Evolutionary conservation across 2,888 invertebrate species (phyloP), one percentile per base, ranked within the genome.

Genomic region (Ophion costatus): DNA sequence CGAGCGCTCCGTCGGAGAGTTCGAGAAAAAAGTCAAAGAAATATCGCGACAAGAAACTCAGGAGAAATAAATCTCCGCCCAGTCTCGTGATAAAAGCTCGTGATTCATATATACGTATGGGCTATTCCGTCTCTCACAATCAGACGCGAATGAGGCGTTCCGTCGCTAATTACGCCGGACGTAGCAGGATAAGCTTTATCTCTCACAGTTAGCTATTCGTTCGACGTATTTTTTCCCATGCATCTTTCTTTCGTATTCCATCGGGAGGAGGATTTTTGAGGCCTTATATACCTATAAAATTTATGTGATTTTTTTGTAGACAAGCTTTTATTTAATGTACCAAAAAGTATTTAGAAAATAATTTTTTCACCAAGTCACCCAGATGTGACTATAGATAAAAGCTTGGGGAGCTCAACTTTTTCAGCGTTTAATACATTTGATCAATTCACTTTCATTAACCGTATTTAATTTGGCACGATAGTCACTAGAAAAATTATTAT

Each of bases 21-120:
- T 78, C 22, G 63, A 74, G 69, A 38, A 80, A 33, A 66, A 80
- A 70, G 56, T 56, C 75, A 29, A 83, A 64, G 45, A 74, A 59
- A 80, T 59, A 66, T 71, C 38, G 71, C 38, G 42, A 69, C 74
- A 38, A 75, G 56, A 67, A 79, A 79, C 66, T 73, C 20, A n/a
- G 24, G 75, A 59, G 57, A 82, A 78, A 69, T 78, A 63, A 74
- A 64, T 69, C 38, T 67, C 61, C n/a, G 22, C 22, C 45, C 14
- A 71, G 51, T 51, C 11, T 22, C 66, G 11, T 11, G 24, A 17
- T 63, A 63, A 56, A 79, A 79, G 56, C 45, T 77, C 20, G 17
- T 17, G 76, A 56, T 20, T 56, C n/a, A 11, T 20, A 22, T 51
- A 64, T 45, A 33, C 29, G 45, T 45, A 69, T 42, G 33, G 20